These are phyloP conservation scores for Potorous gilbertii DNA, from an alignment of 2,797 vertebrate genomes.

Conservation along the genomic window DNA sequence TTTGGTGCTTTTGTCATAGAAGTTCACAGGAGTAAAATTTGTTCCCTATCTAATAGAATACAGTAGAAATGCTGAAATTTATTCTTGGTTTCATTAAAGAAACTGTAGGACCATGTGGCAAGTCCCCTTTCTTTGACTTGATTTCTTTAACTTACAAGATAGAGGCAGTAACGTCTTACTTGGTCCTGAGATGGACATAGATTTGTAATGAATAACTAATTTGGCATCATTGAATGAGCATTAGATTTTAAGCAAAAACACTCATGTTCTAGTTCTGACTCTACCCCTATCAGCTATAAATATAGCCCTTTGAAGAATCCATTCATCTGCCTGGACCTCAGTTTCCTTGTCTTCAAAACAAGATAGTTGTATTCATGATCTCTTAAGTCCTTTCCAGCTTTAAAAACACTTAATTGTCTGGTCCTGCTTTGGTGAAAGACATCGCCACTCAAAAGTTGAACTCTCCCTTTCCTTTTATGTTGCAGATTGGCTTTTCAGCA, in stretches of 20 bases:
- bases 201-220: not conserved
- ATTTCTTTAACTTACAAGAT: not conserved
- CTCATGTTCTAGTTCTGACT: not conserved
- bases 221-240: not conserved
- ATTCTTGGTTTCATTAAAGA: constrained; percentile 30
- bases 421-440: constrained; percentile 23
- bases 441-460: constrained; percentile 38
- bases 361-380: not conserved
- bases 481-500: constrained; percentile 97
- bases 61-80: constrained; percentile 24
- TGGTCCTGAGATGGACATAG: not conserved
- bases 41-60: not conserved
- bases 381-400: not conserved
- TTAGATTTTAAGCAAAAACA: not conserved
- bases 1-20: constrained; percentile 37
- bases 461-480: constrained; percentile 58
- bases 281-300: not conserved
- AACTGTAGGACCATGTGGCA: not conserved
- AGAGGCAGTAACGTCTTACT: not conserved
- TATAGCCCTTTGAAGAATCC: not conserved
- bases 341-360: not conserved
- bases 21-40: constrained; percentile 51
- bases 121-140: constrained; percentile 20
- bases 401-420: not conserved
- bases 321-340: not conserved